These are phyloP conservation scores for Ctenicera cuprea DNA, from an alignment of 2,888 invertebrate genomes.

Conservation along the genomic window DNA sequence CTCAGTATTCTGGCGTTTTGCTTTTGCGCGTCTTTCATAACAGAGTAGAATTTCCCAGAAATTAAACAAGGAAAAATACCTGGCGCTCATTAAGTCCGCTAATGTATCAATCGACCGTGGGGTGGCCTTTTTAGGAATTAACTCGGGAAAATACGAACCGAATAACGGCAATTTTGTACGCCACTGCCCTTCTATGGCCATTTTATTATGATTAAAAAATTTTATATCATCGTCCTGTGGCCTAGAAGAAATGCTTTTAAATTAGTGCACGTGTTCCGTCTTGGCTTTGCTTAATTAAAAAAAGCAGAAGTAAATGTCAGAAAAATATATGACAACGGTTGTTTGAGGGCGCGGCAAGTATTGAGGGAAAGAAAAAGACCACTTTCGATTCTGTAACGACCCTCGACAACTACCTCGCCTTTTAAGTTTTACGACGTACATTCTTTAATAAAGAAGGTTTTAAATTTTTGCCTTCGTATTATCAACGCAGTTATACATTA, in stretches of 20 bases:
- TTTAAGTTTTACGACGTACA: constrained; percentile 18
- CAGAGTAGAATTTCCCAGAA: constrained; percentile 22
- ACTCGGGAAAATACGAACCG: not conserved
- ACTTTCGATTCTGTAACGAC: not conserved
- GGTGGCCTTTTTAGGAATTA: constrained; percentile 18
- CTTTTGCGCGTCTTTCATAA: constrained; percentile 12
- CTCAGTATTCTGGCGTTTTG: not conserved
- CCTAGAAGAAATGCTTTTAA: constrained; percentile 35
- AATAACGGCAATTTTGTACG: constrained; percentile 33
- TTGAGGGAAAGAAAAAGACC: constrained; percentile 15
- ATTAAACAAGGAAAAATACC: constrained; percentile 28
- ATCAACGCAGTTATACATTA: not conserved
- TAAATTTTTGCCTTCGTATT: constrained; percentile 9
- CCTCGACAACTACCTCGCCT: not conserved
- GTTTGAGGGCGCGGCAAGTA: constrained; percentile 20
- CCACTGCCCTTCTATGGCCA: constrained; percentile 47
- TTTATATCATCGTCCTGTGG: constrained; percentile 42
- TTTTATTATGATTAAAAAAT: constrained; percentile 58
- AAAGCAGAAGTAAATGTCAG: constrained; percentile 42
- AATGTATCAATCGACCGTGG: constrained; percentile 36
- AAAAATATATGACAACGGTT: constrained; percentile 39
- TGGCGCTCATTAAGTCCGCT: constrained; percentile 31
- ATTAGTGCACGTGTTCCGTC: constrained; percentile 36
- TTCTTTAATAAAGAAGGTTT: constrained; percentile 1
- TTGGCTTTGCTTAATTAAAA: constrained; percentile 46